Evolutionary conservation across 2,113 vertebrate genomes (phyloP).

Genomic region (Oreotrochilus melanogaster): DNA sequence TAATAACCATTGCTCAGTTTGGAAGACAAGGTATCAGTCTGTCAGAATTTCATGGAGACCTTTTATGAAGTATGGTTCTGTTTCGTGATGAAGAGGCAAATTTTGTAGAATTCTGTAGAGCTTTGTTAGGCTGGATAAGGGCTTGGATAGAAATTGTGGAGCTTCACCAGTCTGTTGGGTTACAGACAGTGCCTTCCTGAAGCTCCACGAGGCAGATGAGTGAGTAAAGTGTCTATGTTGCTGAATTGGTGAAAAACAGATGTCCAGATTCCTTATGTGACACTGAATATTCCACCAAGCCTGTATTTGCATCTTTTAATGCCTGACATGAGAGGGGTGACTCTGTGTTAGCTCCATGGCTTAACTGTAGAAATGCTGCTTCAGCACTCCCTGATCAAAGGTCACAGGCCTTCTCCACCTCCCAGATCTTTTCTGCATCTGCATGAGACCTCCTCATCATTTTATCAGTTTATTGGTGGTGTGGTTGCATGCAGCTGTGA

Average conservation of each 20-base stretch:
- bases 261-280: neutral
- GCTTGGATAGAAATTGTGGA: neutral
- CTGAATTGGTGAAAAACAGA: neutral
- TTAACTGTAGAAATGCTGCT: neutral
- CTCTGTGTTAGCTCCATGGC: neutral
- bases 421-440: neutral
- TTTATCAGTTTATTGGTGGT: neutral
- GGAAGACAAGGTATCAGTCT: neutral
- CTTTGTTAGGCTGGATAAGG: neutral
- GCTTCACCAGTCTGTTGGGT: neutral
- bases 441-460: neutral
- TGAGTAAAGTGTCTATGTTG: neutral
- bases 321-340: neutral
- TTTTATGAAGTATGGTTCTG: neutral
- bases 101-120: neutral
- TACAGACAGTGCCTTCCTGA: neutral
- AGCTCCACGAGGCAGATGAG: neutral
- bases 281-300: neutral
- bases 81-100: neutral
- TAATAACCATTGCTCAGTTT: neutral
- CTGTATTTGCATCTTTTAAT: neutral
- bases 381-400: neutral
- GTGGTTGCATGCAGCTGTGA: neutral
- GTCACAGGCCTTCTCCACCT: neutral
- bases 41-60: neutral